A percentile compares a stretch with the other conserved stretches of the same genome.
These are phyloP conservation scores for Loripinus fragilis DNA, from an alignment of 2,888 invertebrate genomes.

Conservation along the genomic window DNA sequence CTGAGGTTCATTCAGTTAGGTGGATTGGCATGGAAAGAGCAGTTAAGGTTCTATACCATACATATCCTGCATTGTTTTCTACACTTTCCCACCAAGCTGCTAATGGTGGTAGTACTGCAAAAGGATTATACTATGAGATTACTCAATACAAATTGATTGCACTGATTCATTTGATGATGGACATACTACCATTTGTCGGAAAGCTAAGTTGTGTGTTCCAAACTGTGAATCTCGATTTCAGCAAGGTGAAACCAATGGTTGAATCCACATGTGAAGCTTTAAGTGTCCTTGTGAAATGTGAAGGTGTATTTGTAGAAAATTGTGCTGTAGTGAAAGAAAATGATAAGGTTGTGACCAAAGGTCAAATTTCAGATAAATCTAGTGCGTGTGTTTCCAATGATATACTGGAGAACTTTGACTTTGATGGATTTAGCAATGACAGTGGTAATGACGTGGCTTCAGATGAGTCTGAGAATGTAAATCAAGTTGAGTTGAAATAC, in stretches of 20 bases:
- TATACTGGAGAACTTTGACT: background rate
- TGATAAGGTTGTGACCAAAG: constrained; percentile 1
- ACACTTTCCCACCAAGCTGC: constrained; percentile 7
- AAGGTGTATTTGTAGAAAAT: constrained; percentile 37
- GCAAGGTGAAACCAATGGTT: constrained; percentile 15
- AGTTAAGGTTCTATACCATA: constrained; percentile 29
- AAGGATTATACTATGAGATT: constrained; percentile 28
- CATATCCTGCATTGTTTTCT: constrained; percentile 36
- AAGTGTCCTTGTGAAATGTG: constrained; percentile 26
- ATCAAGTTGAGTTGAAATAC: constrained; percentile 6
- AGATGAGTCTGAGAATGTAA: background rate
- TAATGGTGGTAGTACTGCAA: constrained; percentile 17
- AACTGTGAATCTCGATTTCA: constrained; percentile 24
- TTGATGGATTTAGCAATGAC: constrained; percentile 24
- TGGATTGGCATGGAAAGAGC: constrained; percentile 43
- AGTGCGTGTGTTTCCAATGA: constrained; percentile 5
- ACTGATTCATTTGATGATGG: constrained; percentile 38
- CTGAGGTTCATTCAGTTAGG: constrained; percentile 36
- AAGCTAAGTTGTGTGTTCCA: constrained; percentile 27
- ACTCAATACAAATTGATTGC: constrained; percentile 42
- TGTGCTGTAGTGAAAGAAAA: no score
- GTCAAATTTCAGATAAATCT: no score
- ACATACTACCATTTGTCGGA: constrained; percentile 31
- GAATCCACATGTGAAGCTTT: constrained; percentile 27
- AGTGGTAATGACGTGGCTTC: background rate